These are phyloP conservation scores for Anabas testudineus DNA, from an alignment of 2,797 vertebrate genomes.

Conservation along the genomic window DNA sequence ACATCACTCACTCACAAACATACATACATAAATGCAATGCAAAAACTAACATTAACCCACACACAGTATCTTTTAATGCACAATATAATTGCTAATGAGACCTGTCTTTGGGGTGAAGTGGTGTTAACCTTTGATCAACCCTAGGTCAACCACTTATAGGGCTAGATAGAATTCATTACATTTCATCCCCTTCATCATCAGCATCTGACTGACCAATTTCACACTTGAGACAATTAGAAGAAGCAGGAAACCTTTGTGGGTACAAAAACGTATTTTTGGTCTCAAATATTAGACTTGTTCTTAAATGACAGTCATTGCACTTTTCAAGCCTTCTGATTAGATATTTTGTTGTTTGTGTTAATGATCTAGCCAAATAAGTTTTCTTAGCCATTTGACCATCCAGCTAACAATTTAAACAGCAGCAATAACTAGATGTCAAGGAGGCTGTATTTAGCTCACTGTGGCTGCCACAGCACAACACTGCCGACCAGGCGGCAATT, in stretches of 20 bases:
- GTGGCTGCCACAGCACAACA: slow-evolving; percentile 59
- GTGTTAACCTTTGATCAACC: slow-evolving; percentile 82
- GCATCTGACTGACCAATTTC: slow-evolving; percentile 80
- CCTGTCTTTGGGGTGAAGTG: slow-evolving; percentile 80
- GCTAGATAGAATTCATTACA: slow-evolving; percentile 80
- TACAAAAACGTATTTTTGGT: slow-evolving; percentile 1
- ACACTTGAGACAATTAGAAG: slow-evolving; percentile 75
- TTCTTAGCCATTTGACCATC: slow-evolving; percentile 21
- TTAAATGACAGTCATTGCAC: slow-evolving; percentile 14
- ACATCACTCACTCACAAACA: slow-evolving; percentile 30
- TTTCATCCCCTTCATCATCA: slow-evolving; percentile 79
- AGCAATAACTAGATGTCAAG: slow-evolving; percentile 39
- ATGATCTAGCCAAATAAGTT: slow-evolving; percentile 37
- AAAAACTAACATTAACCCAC: slow-evolving; percentile 60
- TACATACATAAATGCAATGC: slow-evolving; percentile 34
- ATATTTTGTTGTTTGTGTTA: slow-evolving; percentile 51
- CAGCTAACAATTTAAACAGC: slow-evolving; percentile 39
- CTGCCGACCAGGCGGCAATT: slow-evolving; percentile 71
- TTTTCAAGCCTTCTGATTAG: slow-evolving; percentile 25
- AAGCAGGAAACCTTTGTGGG: background rate
- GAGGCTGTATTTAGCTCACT: slow-evolving; percentile 62
- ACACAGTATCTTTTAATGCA: slow-evolving; percentile 69
- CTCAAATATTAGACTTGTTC: slow-evolving; percentile 13
- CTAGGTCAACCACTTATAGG: slow-evolving; percentile 77
- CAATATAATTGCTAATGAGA: slow-evolving; percentile 84